A percentile compares a stretch with the other conserved stretches of the same genome.
phyloP scores from a whole-genome alignment of 1,140 invertebrate genomes.

The Drosophila leontia region DNA sequence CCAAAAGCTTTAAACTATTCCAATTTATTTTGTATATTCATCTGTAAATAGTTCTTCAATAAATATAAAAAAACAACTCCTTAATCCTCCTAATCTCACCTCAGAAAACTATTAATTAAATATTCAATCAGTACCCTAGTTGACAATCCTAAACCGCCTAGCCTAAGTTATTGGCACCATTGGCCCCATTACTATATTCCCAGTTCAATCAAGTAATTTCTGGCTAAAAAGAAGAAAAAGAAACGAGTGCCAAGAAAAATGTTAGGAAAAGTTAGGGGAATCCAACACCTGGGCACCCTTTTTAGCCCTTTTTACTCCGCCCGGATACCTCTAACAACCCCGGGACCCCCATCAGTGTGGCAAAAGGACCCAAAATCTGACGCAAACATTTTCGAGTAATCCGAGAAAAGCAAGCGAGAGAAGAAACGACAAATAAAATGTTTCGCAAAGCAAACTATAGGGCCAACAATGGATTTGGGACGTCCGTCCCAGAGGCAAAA shows the following conservation, averaged over 20 bases:
- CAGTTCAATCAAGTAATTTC: conserved; percentile 55
- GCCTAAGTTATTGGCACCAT: conserved; percentile 26
- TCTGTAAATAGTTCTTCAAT: background rate
- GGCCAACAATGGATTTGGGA: conserved; percentile 50
- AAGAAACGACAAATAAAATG: conserved; percentile 49
- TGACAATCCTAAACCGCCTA: conserved; percentile 4
- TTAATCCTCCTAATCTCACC: background rate
- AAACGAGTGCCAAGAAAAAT: conserved; percentile 34
- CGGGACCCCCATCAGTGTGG: conserved; percentile 12
- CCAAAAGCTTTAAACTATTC: background rate
- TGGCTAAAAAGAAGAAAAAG: background rate
- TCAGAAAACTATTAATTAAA: conserved; percentile 19
- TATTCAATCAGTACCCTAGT: conserved; percentile 19
- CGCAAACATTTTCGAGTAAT: conserved; percentile 55
- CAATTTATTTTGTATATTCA: too few species aligned
- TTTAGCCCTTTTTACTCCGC: conserved; percentile 12
- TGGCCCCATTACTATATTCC: conserved; percentile 41
- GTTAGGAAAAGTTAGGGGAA: conserved; percentile 26
- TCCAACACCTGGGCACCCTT: conserved; percentile 43
- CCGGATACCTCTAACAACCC: background rate
- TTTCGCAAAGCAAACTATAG: conserved; percentile 54
- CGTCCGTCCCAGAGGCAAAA: background rate
- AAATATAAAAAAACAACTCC: background rate
- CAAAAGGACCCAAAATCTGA: conserved; percentile 41
- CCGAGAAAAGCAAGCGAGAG: conserved; percentile 19